Conservation (phyloP, 2,888 invertebrate species). For the Clostera curtula region DNA sequence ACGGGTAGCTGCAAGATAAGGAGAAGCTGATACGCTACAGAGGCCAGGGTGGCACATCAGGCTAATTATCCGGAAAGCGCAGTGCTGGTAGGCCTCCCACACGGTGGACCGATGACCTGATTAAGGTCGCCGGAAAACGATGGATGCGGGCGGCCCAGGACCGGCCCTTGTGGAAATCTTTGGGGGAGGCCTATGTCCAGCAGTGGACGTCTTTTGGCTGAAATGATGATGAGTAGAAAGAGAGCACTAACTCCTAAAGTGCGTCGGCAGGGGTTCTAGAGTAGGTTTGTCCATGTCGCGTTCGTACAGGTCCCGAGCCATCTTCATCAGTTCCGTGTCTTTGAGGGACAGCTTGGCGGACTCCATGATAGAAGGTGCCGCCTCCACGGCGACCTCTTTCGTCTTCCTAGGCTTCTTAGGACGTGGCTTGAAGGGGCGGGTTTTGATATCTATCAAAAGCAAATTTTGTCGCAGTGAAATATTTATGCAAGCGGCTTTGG, state of each 20-base stretch:
- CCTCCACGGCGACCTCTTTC: slow-evolving; percentile 18
- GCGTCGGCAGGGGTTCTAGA: slow-evolving; percentile 48
- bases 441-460: slow-evolving; percentile 37
- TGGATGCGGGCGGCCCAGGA: no score
- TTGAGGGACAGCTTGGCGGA: slow-evolving; percentile 50
- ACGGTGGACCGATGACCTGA: no score
- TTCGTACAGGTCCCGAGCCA: slow-evolving; percentile 52
- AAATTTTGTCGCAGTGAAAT: no score
- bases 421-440: slow-evolving; percentile 50
- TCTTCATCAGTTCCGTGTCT: slow-evolving; percentile 63
- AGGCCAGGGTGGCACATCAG: no score
- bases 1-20: no score
- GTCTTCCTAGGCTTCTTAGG: slow-evolving; percentile 34
- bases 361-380: slow-evolving; percentile 13
- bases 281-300: slow-evolving; percentile 44
- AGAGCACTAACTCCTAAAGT: slow-evolving; percentile 46
- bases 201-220: no score
- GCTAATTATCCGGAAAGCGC: slow-evolving; percentile 2
- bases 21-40: no score
- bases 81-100: no score
- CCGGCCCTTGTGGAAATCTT: no score
- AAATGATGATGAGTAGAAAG: neutral
- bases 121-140: no score
- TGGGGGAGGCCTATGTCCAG: no score
- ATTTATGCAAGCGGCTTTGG: no score